Conservation (phyloP, 30 jellyfish, hydroid and myxozoan genomes). For the Nemopilema nomurai region DNA sequence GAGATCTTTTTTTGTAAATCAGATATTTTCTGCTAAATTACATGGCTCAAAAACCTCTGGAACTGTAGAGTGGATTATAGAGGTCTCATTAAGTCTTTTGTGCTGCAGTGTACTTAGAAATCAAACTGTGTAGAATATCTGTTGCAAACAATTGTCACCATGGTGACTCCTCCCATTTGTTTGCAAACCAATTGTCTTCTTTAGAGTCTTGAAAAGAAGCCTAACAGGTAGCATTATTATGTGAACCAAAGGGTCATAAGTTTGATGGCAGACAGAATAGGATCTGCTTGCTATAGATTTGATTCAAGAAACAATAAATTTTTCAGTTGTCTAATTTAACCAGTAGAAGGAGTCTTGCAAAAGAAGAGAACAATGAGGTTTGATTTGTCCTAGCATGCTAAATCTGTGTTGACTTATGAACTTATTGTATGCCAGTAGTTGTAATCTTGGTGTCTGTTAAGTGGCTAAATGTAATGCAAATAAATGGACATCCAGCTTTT, state of each 20-base stretch:
- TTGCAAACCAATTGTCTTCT: not conserved
- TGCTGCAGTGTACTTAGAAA: not conserved
- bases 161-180: not conserved
- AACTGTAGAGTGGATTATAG: no score
- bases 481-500: no score
- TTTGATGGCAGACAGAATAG: not conserved
- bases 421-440: no score
- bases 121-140: not conserved
- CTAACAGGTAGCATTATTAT: constrained; percentile 7
- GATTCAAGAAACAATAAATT: not conserved
- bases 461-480: no score
- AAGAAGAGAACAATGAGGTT: not conserved
- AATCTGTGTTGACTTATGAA: no score
- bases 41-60: no score
- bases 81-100: not conserved
- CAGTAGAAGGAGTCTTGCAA: not conserved
- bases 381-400: not conserved
- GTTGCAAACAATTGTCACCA: not conserved
- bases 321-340: not conserved
- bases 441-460: no score
- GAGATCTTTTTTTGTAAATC: no score
- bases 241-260: not conserved
- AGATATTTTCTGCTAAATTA: no score
- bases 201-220: not conserved
- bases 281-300: not conserved